Evolutionary conservation across 2,113 vertebrate genomes (phyloP), one percentile per base, ranked within the genome.

Genomic region (Cyprinus carpio): DNA sequence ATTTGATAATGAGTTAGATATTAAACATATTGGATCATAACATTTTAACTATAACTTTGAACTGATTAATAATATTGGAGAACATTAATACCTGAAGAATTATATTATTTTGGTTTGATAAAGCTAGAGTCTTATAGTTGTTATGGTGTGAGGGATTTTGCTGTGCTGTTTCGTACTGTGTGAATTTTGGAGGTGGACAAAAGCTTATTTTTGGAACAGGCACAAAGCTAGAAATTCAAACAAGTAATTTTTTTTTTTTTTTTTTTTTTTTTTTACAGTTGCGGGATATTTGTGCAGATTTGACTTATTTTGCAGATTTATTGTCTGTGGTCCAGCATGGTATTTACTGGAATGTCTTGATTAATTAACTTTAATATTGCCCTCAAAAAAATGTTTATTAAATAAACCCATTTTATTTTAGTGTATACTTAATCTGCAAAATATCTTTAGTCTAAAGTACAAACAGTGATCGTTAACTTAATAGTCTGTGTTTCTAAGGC

Each of bases 191-290:
- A 46, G 77, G 79, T 60, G 72, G 13, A 76, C 37, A 69, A 46
- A 82, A 82, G 83, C 25, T 85, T 16, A 25, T 65, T 40, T 88
- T 86, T 75, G 85, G 64, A 69, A 79, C 23, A 62, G 85, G 87
- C 15, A 81, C 72, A 37, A 67, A 16, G 23, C 31, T 84, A 34
- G 34, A 65, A 64, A 65, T 88, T 81, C 60, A 87, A 43, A 77
- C 82, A 13, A 81, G 82, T 86, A 75, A 60, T 81, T 86, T 69
- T 31, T 23, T 11, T 56, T 43, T 34, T 56, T n/a, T 23, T 27
- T 18, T 40, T 69, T 56, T 40, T n/a, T n/a, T n/a, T n/a, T 69
- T 29, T 51, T 0, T 75, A 18, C 40, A 46, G 12, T 25, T 18
- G 3, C 18, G 13, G 6, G 12, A 29, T 65, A 43, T 65, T 46